These are phyloP conservation scores for Meghimatium bilineatum DNA, from an alignment of 2,888 invertebrate species.

Conservation along the genomic window DNA sequence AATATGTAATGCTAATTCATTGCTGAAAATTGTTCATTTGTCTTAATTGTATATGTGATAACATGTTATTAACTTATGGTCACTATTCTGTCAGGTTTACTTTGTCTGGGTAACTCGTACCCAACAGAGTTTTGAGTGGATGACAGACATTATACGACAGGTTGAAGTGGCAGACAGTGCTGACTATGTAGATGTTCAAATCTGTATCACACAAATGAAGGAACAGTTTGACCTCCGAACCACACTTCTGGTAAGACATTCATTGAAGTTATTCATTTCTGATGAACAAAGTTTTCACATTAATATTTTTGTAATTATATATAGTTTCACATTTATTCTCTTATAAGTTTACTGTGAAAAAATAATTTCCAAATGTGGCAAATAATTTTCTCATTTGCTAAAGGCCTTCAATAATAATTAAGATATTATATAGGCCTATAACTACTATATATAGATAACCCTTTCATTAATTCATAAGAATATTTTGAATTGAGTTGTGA, in stretches of 20 bases:
- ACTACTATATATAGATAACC: no score
- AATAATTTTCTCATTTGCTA: no score
- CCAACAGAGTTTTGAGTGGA: constrained; percentile 83
- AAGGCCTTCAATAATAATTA: no score
- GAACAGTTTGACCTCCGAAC: constrained; percentile 82
- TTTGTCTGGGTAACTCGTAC: constrained; percentile 83
- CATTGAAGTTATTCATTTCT: background rate
- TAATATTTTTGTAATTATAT: no score
- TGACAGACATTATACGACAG: constrained; percentile 82
- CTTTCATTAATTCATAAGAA: no score
- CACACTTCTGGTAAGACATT: constrained; percentile 79
- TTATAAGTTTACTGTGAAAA: no score
- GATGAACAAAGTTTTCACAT: background rate
- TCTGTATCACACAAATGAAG: constrained; percentile 83
- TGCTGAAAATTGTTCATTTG: no score
- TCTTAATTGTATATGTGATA: background rate
- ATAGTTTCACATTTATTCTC: background rate
- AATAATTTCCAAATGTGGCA: no score
- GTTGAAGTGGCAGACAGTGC: constrained; percentile 80
- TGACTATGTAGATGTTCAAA: constrained; percentile 80
- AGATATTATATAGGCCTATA: no score
- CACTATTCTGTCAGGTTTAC: constrained; percentile 79
- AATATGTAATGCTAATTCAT: no score
- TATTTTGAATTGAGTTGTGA: no score
- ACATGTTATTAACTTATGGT: background rate